Conservation (phyloP, 2,888 invertebrate species). For the Gastracanthus pulcherrimus region DNA sequence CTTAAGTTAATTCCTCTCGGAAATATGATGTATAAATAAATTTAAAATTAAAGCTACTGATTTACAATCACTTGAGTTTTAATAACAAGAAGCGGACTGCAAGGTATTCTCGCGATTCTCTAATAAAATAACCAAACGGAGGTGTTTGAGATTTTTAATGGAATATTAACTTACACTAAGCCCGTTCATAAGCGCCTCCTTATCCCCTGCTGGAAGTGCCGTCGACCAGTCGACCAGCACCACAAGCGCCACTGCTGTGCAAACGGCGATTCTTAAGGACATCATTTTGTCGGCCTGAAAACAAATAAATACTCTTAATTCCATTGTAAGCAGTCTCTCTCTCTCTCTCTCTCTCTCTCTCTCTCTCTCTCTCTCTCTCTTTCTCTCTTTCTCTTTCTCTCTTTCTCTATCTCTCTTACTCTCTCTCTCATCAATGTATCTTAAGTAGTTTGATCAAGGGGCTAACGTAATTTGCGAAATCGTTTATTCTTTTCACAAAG, state of each 20-base stretch:
- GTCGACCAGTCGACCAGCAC: constrained; percentile 67
- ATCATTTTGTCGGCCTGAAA: constrained; percentile 60
- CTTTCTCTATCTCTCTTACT: no score
- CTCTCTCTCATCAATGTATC: neutral
- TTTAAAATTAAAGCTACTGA: neutral
- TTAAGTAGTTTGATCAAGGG: neutral
- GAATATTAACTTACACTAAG: constrained; percentile 72
- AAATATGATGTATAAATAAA: no score
- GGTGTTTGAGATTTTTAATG: constrained; percentile 29
- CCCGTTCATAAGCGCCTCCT: constrained; percentile 73
- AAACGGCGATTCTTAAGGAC: constrained; percentile 62
- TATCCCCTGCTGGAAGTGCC: constrained; percentile 71
- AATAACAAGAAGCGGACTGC: neutral
- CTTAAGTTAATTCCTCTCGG: no score
- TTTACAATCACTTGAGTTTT: neutral
- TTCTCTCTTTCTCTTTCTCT: no score
- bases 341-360: no score
- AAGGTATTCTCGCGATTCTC: neutral
- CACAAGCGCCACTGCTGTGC: constrained; percentile 64
- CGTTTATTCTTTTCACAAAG: neutral
- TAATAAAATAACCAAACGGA: neutral
- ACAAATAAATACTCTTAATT: constrained; percentile 42
- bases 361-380: no score
- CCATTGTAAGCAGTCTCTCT: neutral
- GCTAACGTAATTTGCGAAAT: neutral